Base-by-base conservation (phyloP, 2,888 invertebrate genomes). In the Protonemura montana region DNA sequence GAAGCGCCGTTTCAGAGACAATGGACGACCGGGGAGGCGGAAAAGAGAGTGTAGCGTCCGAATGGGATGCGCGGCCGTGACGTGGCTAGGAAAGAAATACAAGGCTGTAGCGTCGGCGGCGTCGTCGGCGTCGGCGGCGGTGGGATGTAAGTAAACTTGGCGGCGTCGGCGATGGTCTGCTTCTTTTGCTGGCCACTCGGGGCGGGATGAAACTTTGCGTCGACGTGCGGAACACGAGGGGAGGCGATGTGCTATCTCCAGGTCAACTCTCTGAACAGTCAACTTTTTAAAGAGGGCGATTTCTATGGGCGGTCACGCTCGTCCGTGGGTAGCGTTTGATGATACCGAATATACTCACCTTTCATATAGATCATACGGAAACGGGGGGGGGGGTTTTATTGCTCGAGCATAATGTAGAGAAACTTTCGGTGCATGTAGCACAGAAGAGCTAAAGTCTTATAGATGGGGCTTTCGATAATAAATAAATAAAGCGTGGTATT, bases 1-100 rank as follows among this genome's bases (percentile, higher is more conserved):
- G 84, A 84, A 84, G 25, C 84, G 84, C 76, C 59, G 84, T 59
- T 84, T 76, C 84, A 0, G 84, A 84, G 84, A 84, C 84, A 84
- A 84, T 84, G 42, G 84, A 84, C 84, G 84, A 10, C 84, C 26
- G 84, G 2, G n/a, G n/a, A 76, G 30, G 30, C 2, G 59, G 30
- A 0, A 28, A 25, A 21, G 84, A 41, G 28, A 5, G 28, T 27
- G 27, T 78, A 78, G 16, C 84, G 59, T 27, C 28, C 84, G 76
- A 25, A 59, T 76, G 27, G 76, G 83, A 76, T 16, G 21, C 59
- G 59, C 59, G 59, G 59, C 59, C 21, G 59, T 7, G 41, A 41
- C 41, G 41, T 5, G 41, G 41, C 41, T 41, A 21, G 59, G 59
- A 21, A 59, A 59, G 59, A 21, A 59, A 59, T 21, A 59, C 59